Evolutionary conservation across 2,113 vertebrate genomes (phyloP).

Genomic region (Corvus cornix): DNA sequence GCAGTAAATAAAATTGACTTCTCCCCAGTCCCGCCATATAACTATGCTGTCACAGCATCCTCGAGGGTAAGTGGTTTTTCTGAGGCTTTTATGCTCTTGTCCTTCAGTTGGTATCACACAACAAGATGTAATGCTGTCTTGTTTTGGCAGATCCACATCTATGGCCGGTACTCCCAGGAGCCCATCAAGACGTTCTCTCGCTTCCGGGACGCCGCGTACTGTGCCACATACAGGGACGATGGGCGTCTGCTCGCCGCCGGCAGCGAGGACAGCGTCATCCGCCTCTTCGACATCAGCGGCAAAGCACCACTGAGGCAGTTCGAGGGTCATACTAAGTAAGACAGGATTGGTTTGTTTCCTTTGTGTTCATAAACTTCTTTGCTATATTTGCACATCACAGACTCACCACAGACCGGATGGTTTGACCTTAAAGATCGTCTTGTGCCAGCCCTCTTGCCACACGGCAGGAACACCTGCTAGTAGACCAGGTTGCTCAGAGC

Average conservation of each 20-base stretch:
- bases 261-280: constrained; percentile 85
- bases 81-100: rapidly evolving
- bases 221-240: constrained; percentile 88
- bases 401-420: rapidly evolving
- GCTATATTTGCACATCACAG: rapidly evolving
- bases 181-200: constrained; percentile 90
- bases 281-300: constrained; percentile 87
- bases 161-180: constrained; percentile 90
- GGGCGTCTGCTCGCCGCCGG: constrained; percentile 90
- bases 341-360: not conserved
- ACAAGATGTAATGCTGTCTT: rapidly evolving
- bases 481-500: not conserved
- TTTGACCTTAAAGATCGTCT: rapidly evolving
- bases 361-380: not conserved
- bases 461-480: not conserved
- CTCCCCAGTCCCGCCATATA: constrained; percentile 84
- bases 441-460: rapidly evolving
- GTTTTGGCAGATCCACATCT: constrained; percentile 87
- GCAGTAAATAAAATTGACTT: constrained; percentile 90
- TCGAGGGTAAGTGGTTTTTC: constrained; percentile 81
- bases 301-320: constrained; percentile 88
- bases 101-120: not conserved
- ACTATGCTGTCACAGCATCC: constrained; percentile 94
- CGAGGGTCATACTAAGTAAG: constrained; percentile 91
- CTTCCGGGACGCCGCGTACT: constrained; percentile 89